Base-by-base conservation (phyloP, 1,140 invertebrate species). In the Euura lappo region DNA sequence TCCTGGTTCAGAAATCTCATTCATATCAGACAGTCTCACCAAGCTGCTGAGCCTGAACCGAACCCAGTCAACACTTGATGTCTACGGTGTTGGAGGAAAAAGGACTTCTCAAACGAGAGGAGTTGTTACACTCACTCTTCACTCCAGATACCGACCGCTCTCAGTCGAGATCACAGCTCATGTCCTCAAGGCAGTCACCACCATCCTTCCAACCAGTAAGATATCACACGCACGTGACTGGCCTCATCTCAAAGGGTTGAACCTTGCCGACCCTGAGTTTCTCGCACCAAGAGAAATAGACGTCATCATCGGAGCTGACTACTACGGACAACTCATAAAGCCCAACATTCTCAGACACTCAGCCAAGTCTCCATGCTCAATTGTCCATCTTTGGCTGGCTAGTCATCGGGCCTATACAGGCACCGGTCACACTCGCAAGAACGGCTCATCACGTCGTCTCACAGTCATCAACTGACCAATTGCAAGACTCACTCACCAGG, bases 191-290 rank as follows among this genome's bases (percentile, higher is more conserved):
- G 51, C 68, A 10, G 68, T 72, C 6, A n/a, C 67, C 0, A 44
- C 65, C 28, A 64, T 67, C 2, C 46, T 75, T 7, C 71, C 71
- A 13, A 51, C 47, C 47, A 67, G 68, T 3, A 67, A 67, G 42
- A 11, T 70, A 0, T 11, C 46, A 0, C 2, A 60, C 6, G 10
- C n/a, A 4, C 6, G 11, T 1, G 10, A 44, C 10, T 70, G 75
- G 73, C 73, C 65, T 45, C 73, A 76, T 64, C 6, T 72, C 2
- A 10, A 45, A 1, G 70, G 70, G 13, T 45, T 76, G 13, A 60
- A 71, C 7, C 64, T 79, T 28, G 76, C 78, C 2, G 76, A 79
- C 69, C 76, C 78, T 45, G 65, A 68, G 6, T 78, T 75, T 65
- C 44, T 68, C 44, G 67, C 45, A 11, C 75, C 78, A 4, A 66